A percentile compares a stretch with the other conserved stretches of the same genome.
Conservation (phyloP, 1,140 invertebrate species). For the Drosophila mauritiana region DNA sequence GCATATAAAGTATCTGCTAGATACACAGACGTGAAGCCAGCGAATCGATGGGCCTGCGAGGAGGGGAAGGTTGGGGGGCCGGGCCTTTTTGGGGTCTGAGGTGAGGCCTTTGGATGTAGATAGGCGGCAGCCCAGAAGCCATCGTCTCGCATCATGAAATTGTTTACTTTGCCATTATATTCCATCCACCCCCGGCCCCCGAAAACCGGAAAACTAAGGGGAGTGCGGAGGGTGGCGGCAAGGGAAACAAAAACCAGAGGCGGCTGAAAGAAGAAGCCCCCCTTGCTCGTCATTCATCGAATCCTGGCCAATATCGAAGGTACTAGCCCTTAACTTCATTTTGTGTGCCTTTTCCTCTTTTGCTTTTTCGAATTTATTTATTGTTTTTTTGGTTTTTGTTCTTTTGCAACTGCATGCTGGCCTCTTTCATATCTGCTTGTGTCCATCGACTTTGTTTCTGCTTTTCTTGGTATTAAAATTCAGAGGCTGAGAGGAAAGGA, state of each 20-base stretch:
- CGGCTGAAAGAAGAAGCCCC: constrained; percentile 9
- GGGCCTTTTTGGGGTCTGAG: constrained; percentile 7
- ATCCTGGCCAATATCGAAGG: constrained; percentile 33
- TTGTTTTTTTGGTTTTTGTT: neutral
- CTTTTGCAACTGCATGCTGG: neutral
- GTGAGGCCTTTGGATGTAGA: constrained; percentile 44
- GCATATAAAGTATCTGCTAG: constrained; percentile 54
- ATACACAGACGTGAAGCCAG: constrained; percentile 39
- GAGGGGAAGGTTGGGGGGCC: neutral
- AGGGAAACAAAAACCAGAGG: constrained; percentile 20
- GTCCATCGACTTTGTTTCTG: constrained; percentile 23
- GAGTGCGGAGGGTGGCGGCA: neutral
- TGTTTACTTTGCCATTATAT: constrained; percentile 56
- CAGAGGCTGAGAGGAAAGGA: neutral
- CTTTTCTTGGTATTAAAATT: constrained; percentile 2
- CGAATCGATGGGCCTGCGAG: constrained; percentile 29
- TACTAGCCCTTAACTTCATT: constrained; percentile 6
- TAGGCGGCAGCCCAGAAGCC: constrained; percentile 52
- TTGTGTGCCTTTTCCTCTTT: neutral
- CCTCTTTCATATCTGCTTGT: constrained; percentile 23
- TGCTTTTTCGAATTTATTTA: constrained; percentile 7
- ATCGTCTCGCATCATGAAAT: constrained; percentile 55
- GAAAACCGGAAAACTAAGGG: constrained; percentile 13
- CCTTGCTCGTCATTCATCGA: constrained; percentile 14
- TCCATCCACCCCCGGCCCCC: neutral